Base-by-base conservation (phyloP, 2,888 invertebrate species). In the Siphonodentalium dalli region DNA sequence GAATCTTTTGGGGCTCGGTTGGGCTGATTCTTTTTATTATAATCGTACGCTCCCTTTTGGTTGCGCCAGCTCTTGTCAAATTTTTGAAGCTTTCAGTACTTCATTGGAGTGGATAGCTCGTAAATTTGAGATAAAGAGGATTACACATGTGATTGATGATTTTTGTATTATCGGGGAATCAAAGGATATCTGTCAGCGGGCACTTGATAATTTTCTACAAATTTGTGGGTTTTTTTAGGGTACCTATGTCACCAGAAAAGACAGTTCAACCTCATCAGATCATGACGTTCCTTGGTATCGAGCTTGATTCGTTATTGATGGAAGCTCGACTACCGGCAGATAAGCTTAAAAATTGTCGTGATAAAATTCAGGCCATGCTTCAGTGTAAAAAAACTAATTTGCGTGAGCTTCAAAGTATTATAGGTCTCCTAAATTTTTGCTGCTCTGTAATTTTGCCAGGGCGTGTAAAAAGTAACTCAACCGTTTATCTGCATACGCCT, bases 41-140 rank as follows among this genome's bases (percentile, higher is more conserved):
- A 31, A 46, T 24, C 24, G 31, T 20, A 31, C 20, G 13, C 41
- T 53, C 3, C 20, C 38, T 11, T 47, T 53, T 45, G 53, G 53
- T 9, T 11, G 21, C 3, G 15, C 15, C 15, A 33, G 27, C 15
- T 33, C 33, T 43, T 33, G 33, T 21, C 2, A 6, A 11, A 43
- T 33, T 0, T 33, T 18, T 1, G 1, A 34, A 31, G 24, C 29
- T n/a, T 27, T 50, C 18, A 42, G 47, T 20, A 27, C 39, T 6
- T 31, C 47, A 18, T n/a, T 48, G 1, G 29, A 48, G 15, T 48
- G 47, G 47, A 23, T 48, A 9, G 23, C 29, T 6, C 15, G 33
- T 15, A 48, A 48, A 21, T 2, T 31, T 2, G 18, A 18, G 35
- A 18, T 37, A 1, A 8, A n/a, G 21, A 26, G n/a, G n/a, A n/a